Base-by-base conservation (phyloP, 2,888 invertebrate genomes). In the Abscondita cerata region DNA sequence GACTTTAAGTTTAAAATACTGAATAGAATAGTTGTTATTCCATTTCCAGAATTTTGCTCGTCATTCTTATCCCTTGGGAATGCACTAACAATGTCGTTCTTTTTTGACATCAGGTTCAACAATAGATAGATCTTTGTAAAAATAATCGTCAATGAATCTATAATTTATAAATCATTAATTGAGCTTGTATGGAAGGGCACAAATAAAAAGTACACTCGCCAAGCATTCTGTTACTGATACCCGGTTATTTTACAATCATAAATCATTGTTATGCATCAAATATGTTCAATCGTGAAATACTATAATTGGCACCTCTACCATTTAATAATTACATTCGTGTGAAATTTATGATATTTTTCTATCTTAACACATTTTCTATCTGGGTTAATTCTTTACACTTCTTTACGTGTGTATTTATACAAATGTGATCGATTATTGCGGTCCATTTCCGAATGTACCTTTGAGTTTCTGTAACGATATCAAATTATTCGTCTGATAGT, bases 191-290 rank as follows among this genome's bases (percentile, higher is more conserved):
- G 46, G 46, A 47, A 3, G n/a, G 1, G 1, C 1, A 18, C 38
- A 44, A 46, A 47, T 36, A 55, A 13, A 12, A 31, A 54, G 11
- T 36, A 11, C 36, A 18, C 8, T n/a, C 15, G 48, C 36, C 48
- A 56, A 56, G 38, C 16, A 40, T 12, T 20, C 6, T 33, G 57
- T 57, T 57, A 57, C 41, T 9, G 50, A 57, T 57, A 57, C 57
- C 50, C 38, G 57, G 51, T 57, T 57, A 57, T 57, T 57, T 57
- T 36, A 51, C 33, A 41, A 57, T 57, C 57, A 51, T 57, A 57
- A 57, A 57, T 57, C 57, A 40, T 41, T 31, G 15, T 34, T 4
- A 20, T 38, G 34, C 16, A 5, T 31, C 34, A 1, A 12, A 8
- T n/a, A 15, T 40, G 46, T 19, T n/a, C 20, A 38, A 52, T 40